Conservation (phyloP, 2,113 vertebrate species). For the Himantopus leucocephalus region DNA sequence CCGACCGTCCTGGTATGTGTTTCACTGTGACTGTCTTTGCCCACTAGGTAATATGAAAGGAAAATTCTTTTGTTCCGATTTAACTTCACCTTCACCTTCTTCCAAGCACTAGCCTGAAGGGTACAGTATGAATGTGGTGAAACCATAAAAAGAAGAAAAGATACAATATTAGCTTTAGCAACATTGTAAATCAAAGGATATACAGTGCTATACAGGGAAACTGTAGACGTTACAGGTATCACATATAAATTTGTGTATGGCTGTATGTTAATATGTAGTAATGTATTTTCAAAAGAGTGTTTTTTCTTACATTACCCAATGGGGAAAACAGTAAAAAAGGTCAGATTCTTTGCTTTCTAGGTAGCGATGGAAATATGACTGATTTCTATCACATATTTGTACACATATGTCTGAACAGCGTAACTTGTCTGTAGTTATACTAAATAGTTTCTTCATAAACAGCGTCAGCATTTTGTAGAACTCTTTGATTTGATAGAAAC, state of each 20-base stretch:
- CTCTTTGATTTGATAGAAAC: background rate
- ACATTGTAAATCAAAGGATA: background rate
- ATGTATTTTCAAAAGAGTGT: background rate
- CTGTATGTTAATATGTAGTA: background rate
- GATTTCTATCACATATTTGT: background rate
- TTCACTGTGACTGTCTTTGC: background rate
- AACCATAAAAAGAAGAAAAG: background rate
- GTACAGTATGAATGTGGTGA: background rate
- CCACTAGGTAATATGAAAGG: background rate
- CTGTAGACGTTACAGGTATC: background rate
- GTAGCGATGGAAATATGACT: background rate
- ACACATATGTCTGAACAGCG: background rate
- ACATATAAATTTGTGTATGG: background rate
- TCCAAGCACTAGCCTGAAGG: background rate
- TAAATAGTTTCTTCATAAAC: background rate
- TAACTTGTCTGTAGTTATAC: background rate
- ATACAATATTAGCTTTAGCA: background rate
- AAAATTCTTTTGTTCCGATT: background rate
- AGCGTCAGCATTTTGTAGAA: background rate
- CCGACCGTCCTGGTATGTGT: background rate
- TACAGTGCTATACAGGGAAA: background rate
- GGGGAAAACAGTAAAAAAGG: background rate
- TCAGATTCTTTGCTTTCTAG: background rate
- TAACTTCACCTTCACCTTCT: background rate
- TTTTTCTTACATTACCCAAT: background rate